Evolutionary conservation across 1,140 invertebrate genomes (phyloP).

Genomic region (Drosophila miranda): DNA sequence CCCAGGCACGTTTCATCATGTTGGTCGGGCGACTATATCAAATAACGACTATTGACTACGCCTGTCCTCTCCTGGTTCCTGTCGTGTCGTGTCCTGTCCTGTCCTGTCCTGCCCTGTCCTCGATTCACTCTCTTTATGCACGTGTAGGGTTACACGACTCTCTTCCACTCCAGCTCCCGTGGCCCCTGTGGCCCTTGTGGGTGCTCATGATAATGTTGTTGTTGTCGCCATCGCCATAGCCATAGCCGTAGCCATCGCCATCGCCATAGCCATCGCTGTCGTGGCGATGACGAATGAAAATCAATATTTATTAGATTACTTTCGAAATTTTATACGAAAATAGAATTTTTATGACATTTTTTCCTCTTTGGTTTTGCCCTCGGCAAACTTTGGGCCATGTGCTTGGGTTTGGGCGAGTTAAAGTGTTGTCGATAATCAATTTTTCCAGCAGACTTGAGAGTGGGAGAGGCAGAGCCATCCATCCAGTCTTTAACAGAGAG

Average conservation of each 20-base stretch:
- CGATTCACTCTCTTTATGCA: constrained; percentile 44
- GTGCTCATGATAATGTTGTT: constrained; percentile 32
- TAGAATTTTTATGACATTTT: constrained; percentile 81
- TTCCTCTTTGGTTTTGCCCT: constrained; percentile 24
- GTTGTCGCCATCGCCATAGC: constrained; percentile 61
- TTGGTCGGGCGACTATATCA: constrained; percentile 76
- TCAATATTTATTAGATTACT: constrained; percentile 83
- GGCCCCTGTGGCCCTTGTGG: constrained; percentile 26
- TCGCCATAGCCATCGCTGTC: constrained; percentile 36
- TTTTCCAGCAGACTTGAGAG: constrained; percentile 29
- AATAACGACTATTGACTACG: constrained; percentile 80
- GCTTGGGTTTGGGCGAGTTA: constrained; percentile 17
- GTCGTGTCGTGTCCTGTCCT: constrained; percentile 46
- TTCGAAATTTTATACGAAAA: constrained; percentile 82
- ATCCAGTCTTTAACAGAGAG: constrained; percentile 25
- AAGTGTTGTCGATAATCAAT: constrained; percentile 55
- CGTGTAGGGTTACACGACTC: constrained; percentile 70
- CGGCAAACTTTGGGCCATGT: constrained; percentile 42
- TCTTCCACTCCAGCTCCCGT: background rate
- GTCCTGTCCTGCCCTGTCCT: constrained; percentile 33
- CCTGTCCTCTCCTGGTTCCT: constrained; percentile 36
- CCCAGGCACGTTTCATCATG: constrained; percentile 79
- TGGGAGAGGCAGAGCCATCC: too few species aligned
- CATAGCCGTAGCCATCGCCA: constrained; percentile 39
- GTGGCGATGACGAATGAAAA: constrained; percentile 81